phyloP scores from a whole-genome alignment of 2,888 invertebrate species.

The Heteropelma amictum region DNA sequence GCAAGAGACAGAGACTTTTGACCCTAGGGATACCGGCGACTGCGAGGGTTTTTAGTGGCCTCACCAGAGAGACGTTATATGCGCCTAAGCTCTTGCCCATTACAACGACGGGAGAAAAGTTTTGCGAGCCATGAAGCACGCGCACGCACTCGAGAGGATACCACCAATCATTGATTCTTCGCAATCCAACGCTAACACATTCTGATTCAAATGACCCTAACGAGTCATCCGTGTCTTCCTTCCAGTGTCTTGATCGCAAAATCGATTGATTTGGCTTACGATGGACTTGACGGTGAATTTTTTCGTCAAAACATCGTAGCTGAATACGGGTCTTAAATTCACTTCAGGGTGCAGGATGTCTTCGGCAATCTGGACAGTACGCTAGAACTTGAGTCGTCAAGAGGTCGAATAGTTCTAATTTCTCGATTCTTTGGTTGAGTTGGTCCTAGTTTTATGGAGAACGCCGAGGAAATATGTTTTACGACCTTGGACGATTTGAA shows the following conservation, averaged over 20 bases:
- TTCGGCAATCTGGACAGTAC: too few relatives aligned
- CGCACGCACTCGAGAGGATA: not conserved
- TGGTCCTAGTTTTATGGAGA: too few relatives aligned
- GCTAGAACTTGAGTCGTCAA: too few relatives aligned
- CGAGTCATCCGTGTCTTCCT: not conserved
- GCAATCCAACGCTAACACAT: conserved; percentile 1
- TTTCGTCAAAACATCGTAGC: too few relatives aligned
- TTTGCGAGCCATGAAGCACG: not conserved
- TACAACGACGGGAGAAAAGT: conserved; percentile 4
- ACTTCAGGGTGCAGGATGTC: too few relatives aligned
- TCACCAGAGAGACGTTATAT: conserved; percentile 2
- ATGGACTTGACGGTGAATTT: too few relatives aligned
- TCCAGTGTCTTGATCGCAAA: not conserved
- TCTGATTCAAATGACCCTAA: conserved; percentile 1
- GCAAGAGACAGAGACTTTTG: conserved; percentile 21
- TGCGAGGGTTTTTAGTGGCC: conserved; percentile 12
- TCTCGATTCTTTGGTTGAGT: too few relatives aligned
- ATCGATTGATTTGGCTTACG: not conserved
- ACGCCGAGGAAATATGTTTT: too few relatives aligned
- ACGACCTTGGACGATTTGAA: too few relatives aligned
- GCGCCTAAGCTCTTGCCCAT: conserved; percentile 11
- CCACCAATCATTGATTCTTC: not conserved
- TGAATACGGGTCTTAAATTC: too few relatives aligned
- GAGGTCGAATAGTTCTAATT: too few relatives aligned
- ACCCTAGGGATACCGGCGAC: conserved; percentile 9